These are phyloP conservation scores for Lagothrix lagotricha DNA, from an alignment of 2,797 vertebrate species.

Conservation along the genomic window DNA sequence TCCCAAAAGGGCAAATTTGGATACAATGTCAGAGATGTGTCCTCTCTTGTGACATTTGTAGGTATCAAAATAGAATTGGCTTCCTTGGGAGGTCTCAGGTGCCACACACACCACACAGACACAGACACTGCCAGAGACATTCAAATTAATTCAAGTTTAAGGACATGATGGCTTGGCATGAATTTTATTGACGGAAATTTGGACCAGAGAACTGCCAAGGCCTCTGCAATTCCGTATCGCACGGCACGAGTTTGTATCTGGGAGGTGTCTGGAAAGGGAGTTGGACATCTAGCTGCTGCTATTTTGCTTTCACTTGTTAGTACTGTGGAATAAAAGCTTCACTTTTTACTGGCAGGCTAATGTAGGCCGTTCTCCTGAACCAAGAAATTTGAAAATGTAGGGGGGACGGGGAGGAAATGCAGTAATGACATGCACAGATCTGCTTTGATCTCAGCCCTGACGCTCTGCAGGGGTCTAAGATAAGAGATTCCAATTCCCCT, in stretches of 20 bases:
- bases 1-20: not conserved
- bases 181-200: not conserved
- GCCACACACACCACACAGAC: not conserved
- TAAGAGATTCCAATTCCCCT: constrained; percentile 80
- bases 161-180: not conserved
- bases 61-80: not conserved
- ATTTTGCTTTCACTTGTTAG: not conserved
- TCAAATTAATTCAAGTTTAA: constrained; percentile 19
- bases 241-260: accelerated
- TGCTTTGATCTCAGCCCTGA: constrained; percentile 82
- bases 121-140: too few species aligned
- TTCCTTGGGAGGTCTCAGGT: not conserved
- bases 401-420: constrained; percentile 44
- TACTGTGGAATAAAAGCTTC: constrained; percentile 23
- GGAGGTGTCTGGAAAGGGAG: not conserved
- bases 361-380: constrained; percentile 64
- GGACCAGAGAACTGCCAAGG: not conserved
- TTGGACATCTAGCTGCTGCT: not conserved
- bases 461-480: constrained; percentile 78
- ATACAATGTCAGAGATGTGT: not conserved
- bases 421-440: constrained; percentile 66
- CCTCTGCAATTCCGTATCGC: not conserved
- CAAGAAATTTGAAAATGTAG: not conserved
- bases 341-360: constrained; percentile 50
- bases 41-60: accelerated